Percentiles rank a stretch among this genome's conserved stretches.
phyloP scores from a whole-genome alignment of 1,140 invertebrate genomes.

The Phymorhynchus buccinoides region DNA sequence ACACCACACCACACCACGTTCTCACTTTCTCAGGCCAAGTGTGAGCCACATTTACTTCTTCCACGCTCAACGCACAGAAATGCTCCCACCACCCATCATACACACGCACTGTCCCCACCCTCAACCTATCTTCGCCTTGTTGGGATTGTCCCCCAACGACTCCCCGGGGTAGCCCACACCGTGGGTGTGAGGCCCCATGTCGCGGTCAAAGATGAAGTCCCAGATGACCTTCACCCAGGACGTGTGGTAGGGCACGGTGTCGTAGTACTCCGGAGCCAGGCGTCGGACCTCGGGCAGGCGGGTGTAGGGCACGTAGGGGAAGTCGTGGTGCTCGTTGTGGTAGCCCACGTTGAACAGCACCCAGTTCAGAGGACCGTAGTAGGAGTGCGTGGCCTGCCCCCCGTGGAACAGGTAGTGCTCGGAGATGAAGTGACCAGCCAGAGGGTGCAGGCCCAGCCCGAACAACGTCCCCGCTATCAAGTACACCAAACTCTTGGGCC shows the following conservation, averaged over 20 bases:
- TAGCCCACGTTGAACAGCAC: slow-evolving; percentile 97
- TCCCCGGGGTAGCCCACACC: slow-evolving; percentile 57
- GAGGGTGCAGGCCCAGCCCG: slow-evolving; percentile 96
- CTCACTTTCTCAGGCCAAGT: no score
- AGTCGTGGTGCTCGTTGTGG: slow-evolving; percentile 75
- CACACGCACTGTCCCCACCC: no score
- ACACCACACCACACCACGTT: no score
- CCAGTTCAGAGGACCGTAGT: slow-evolving; percentile 96
- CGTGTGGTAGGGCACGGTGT: slow-evolving; percentile 91
- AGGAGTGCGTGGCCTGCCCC: slow-evolving; percentile 97
- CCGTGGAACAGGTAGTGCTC: slow-evolving; percentile 99
- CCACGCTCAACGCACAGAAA: no score
- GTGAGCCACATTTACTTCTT: no score
- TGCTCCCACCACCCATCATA: no score
- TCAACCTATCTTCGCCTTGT: slow-evolving; percentile 24
- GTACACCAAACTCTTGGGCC: slow-evolving; percentile 85
- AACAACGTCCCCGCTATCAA: slow-evolving; percentile 89
- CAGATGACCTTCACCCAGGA: slow-evolving; percentile 84
- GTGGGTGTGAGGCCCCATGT: slow-evolving; percentile 68
- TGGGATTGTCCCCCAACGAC: slow-evolving; percentile 15
- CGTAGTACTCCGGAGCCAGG: slow-evolving; percentile 96
- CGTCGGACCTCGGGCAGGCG: slow-evolving; percentile 77
- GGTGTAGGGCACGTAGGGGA: slow-evolving; percentile 70
- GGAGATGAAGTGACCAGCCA: slow-evolving; percentile 98
- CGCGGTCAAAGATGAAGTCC: slow-evolving; percentile 69